Conservation (phyloP, 2,888 invertebrate species). For the Myopa tessellatipennis region DNA sequence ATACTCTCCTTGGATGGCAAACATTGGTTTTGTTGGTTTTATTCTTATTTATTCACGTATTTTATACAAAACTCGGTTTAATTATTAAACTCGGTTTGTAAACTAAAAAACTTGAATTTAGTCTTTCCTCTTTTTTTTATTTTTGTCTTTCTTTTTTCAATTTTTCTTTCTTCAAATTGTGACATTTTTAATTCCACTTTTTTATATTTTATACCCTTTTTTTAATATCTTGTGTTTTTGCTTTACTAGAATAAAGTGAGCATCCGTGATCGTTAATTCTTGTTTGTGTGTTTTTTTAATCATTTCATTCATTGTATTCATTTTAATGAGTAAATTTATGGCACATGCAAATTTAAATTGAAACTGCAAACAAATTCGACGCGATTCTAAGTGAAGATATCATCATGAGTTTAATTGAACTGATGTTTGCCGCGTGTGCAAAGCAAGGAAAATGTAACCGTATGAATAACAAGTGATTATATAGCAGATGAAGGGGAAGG, state of each 20-base stretch:
- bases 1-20: no score
- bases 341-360: conserved; percentile 51
- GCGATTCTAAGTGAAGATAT: conserved; percentile 48
- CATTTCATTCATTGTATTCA: background rate
- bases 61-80: no score
- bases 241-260: background rate
- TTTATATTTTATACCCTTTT: background rate
- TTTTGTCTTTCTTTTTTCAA: no score
- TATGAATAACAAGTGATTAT: no score
- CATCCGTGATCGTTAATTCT: background rate
- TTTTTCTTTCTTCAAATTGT: no score
- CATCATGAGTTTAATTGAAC: conserved; percentile 59
- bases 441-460: conserved; percentile 37
- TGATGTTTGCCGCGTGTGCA: conserved; percentile 58
- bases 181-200: background rate
- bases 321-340: conserved; percentile 62
- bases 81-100: no score
- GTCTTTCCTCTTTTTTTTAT: no score
- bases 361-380: background rate
- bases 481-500: background rate
- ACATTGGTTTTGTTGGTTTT: no score
- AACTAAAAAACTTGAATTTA: no score
- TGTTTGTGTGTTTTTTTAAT: background rate
- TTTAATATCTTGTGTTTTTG: no score
- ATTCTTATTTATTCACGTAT: no score